Evolutionary conservation across 2,113 vertebrate species (phyloP).

Genomic region (Ictidomys tridecemlineatus): DNA sequence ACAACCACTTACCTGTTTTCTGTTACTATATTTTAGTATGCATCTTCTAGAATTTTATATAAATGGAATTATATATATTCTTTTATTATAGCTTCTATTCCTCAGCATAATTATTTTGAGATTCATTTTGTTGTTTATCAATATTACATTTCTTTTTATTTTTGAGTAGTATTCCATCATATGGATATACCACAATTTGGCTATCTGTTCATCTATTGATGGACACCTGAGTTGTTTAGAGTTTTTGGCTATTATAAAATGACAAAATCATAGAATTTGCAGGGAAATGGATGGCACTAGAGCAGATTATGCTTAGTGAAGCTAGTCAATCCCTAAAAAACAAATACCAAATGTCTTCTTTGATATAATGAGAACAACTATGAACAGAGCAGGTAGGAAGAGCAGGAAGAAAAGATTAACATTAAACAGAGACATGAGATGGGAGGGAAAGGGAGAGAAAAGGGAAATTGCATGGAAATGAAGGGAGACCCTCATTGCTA

Average conservation of each 20-base stretch:
- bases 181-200: neutral
- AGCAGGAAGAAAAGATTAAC: too few relatives aligned
- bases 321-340: too few relatives aligned
- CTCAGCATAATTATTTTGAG: slow-evolving; percentile 21
- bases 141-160: neutral
- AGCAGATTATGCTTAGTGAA: too few relatives aligned
- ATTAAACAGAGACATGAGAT: too few relatives aligned
- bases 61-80: neutral
- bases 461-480: too few relatives aligned
- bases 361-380: too few relatives aligned
- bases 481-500: too few relatives aligned
- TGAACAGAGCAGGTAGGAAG: too few relatives aligned
- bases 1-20: neutral
- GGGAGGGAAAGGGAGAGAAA: too few relatives aligned
- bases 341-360: too few relatives aligned
- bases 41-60: slow-evolving; percentile 39
- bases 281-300: too few relatives aligned
- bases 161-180: neutral
- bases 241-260: neutral
- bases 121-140: neutral
- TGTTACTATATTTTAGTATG: neutral
- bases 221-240: neutral
- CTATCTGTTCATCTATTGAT: neutral
- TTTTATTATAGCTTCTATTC: neutral
- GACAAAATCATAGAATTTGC: too few relatives aligned